Evolutionary conservation across 1,140 invertebrate species (phyloP).

Genomic region (Danaus melanippus): DNA sequence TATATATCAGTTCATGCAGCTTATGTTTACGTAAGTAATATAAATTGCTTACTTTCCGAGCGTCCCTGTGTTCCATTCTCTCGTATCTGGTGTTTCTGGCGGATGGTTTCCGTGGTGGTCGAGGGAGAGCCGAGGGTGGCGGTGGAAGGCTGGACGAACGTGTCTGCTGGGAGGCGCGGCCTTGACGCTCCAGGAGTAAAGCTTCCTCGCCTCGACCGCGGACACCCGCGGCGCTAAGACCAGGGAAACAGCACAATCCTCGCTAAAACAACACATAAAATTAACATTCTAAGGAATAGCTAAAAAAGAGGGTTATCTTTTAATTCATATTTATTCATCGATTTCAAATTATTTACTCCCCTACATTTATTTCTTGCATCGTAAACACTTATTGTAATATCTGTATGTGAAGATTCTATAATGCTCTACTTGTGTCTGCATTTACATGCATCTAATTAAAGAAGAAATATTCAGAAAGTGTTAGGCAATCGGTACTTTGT

Average conservation of each 20-base stretch:
- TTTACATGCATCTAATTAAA: too few relatives aligned
- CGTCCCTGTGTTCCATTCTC: conserved; percentile 73
- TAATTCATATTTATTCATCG: too few relatives aligned
- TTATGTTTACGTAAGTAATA: not conserved
- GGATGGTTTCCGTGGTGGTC: conserved; percentile 76
- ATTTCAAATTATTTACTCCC: too few relatives aligned
- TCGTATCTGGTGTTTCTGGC: conserved; percentile 73
- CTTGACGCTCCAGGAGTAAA: conserved; percentile 82
- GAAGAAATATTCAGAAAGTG: too few relatives aligned
- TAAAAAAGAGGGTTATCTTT: too few relatives aligned
- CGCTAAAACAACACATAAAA: conserved; percentile 68
- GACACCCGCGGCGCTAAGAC: conserved; percentile 78
- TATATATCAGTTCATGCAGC: too few relatives aligned
- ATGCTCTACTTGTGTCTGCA: too few relatives aligned
- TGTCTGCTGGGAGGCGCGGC: conserved; percentile 81
- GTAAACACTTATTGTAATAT: too few relatives aligned
- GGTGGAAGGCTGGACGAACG: conserved; percentile 63
- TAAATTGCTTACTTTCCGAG: conserved; percentile 66
- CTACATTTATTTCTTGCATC: too few relatives aligned
- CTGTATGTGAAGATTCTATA: too few relatives aligned
- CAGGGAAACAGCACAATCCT: conserved; percentile 89
- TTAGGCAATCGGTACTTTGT: conserved; percentile 3
- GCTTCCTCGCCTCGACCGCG: conserved; percentile 78
- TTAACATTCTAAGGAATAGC: too few relatives aligned
- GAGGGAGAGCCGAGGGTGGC: conserved; percentile 78